Evolutionary conservation across 2,888 invertebrate species (phyloP), one percentile per base, ranked within the genome.

Genomic region (Pollenia amentaria): DNA sequence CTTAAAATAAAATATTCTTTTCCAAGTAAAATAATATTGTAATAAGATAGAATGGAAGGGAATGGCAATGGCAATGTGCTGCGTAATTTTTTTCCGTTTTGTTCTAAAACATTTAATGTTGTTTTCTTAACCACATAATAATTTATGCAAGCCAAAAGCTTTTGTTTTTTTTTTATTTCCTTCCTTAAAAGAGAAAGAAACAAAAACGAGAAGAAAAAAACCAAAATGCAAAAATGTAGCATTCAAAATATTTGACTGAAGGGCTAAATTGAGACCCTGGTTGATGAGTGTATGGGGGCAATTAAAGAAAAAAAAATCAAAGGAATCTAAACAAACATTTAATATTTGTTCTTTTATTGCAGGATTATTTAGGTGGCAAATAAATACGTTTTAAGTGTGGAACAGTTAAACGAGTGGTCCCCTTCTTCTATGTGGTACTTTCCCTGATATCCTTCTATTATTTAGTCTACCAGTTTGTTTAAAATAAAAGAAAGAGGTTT

Each of bases 81-180:
- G 53, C 46, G 48, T 64, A 44, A 42, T 78, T 62, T 75, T 78
- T 38, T 75, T 67, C 53, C 48, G 40, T 55, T 67, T 29, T 53
- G 55, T 46, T 57, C 55, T 46, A 10, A 9, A 40, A 79, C 72
- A 76, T 77, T 62, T 60, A 87, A 80, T 80, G 83, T 80, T 84
- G 80, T 76, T 69, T 80, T 77, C 83, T 87, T 72, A 87, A 80
- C 83, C 83, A 48, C 76, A 77, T 53, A 87, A 87, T 87, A 84
- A 87, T 87, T 87, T 87, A 87, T 84, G 87, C 76, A 80, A 87
- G 73, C 83, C 83, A 40, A 80, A 84, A 84, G 70, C 69, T 72
- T 57, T 79, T 80, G 51, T 73, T 72, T 75, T 51, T n/a, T 70
- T 42, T 65, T 75, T 16, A 38, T 67, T 67, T 57, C 21, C 14